These are phyloP conservation scores for Corydoras maculifer DNA, from an alignment of 2,113 vertebrate genomes.

Conservation along the genomic window DNA sequence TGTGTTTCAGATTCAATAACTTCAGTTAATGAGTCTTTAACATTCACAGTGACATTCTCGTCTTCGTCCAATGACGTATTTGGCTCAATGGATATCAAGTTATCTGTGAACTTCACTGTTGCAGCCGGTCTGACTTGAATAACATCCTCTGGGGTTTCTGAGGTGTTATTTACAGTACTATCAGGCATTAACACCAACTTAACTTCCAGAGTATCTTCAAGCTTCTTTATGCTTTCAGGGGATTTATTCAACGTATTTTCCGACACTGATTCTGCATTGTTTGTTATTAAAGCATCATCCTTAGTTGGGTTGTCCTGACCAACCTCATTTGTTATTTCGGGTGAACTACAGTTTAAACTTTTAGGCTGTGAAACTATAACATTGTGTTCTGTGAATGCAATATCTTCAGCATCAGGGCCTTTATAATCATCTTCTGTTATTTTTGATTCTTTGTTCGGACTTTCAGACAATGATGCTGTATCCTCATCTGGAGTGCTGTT, in stretches of 20 bases:
- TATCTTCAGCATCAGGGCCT: slow-evolving; percentile 11
- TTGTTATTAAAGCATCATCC: slow-evolving; percentile 10
- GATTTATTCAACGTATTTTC: slow-evolving; percentile 18
- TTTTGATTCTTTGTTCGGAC: slow-evolving; percentile 40
- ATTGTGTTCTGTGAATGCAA: background rate
- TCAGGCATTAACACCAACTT: slow-evolving; percentile 22
- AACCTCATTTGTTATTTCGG: background rate
- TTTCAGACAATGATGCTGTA: slow-evolving; percentile 17
- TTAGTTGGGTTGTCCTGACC: background rate
- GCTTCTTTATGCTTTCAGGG: background rate
- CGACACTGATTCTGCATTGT: slow-evolving; percentile 24
- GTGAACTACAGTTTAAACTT: background rate
- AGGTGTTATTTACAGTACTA: slow-evolving; percentile 36
- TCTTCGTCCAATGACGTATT: background rate
- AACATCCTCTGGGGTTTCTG: slow-evolving; percentile 40
- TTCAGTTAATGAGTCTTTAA: slow-evolving; percentile 1
- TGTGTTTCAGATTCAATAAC: slow-evolving; percentile 12
- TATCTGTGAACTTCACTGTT: slow-evolving; percentile 6
- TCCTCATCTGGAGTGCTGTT: slow-evolving; percentile 20
- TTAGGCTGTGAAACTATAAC: background rate
- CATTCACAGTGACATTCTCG: slow-evolving; percentile 38
- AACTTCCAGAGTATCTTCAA: slow-evolving; percentile 7
- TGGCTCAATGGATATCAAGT: background rate
- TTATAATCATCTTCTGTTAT: slow-evolving; percentile 36
- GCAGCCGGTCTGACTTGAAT: slow-evolving; percentile 14